Evolutionary conservation across 2,797 vertebrate genomes (phyloP), one percentile per base, ranked within the genome.

Genomic region (Atherinosoma microstoma): DNA sequence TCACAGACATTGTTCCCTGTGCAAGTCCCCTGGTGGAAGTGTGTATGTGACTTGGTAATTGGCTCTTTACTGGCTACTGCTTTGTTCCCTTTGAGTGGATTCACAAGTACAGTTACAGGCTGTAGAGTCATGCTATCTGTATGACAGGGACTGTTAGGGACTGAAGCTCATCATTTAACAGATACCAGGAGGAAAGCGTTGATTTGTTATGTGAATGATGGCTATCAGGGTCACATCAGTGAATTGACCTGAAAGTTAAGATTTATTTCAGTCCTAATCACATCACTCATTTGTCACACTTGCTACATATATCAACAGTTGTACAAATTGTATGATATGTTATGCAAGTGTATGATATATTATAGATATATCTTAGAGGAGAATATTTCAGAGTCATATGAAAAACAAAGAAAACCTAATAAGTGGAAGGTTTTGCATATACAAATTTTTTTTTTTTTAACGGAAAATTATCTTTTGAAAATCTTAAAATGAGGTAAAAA

Each of bases 21-120:
- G 42, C 20, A 18, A 45, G 42, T 42, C 38, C 65, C 77, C 67
- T 70, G 32, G 71, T 75, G 65, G 68, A 81, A 83, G 69, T 73
- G 60, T 74, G 67, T 63, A 73, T 64, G 78, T 68, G 63, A 79
- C 70, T 78, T 75, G 59, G 73, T 87, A 84, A 89, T 84, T 83
- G 76, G 78, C 75, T 72, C 80, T 82, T 66, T 74, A 68, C 71
- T 70, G 74, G 54, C 64, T 58, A 64, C 60, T 49, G 58, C 62
- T 58, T 42, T 54, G 72, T 67, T 29, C 72, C 69, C 62, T 76
- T 51, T 68, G 42, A 74, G 57, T 61, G 72, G 69, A 80, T 75
- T 77, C 72, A 76, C 73, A 64, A 54, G 18, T 72, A 58, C 64
- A 77, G 64, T 75, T 67, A 51, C 60, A 69, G 40, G 59, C 78